These are phyloP conservation scores for Nesogale talazaci DNA, from an alignment of 2,113 vertebrate species.

Conservation along the genomic window DNA sequence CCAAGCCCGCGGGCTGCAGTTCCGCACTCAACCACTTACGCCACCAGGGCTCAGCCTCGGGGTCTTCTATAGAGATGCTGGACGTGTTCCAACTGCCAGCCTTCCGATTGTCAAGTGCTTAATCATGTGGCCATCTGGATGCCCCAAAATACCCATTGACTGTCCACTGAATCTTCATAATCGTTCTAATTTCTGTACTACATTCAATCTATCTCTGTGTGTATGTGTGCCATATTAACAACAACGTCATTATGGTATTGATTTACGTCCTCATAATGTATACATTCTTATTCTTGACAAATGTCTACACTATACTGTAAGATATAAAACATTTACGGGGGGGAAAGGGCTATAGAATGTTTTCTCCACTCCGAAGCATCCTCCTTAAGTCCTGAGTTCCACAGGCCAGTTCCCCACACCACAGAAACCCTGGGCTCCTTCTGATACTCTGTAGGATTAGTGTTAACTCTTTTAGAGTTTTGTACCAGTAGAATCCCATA, in stretches of 20 bases:
- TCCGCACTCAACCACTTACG: too few species aligned
- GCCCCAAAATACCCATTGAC: neutral
- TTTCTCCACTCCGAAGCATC: neutral
- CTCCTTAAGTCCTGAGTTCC: neutral
- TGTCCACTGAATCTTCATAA: neutral
- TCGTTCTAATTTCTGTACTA: neutral
- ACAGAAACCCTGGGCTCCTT: neutral
- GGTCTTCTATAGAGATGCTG: too few species aligned
- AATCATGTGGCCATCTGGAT: neutral
- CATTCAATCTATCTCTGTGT: neutral
- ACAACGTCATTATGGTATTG: neutral
- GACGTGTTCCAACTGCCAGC: too few species aligned
- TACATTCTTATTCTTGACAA: slow-evolving; percentile 16
- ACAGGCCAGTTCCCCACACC: neutral
- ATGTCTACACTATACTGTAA: neutral
- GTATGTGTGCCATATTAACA: neutral
- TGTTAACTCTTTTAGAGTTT: neutral
- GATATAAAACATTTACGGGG: neutral
- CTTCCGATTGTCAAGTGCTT: too few species aligned
- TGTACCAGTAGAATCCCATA: neutral
- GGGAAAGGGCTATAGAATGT: neutral
- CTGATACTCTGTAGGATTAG: neutral
- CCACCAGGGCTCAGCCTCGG: too few species aligned
- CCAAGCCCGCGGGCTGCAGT: too few species aligned
- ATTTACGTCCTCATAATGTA: neutral